These are phyloP conservation scores for Taeniopygia guttata DNA, from an alignment of 2,797 vertebrate genomes.

Conservation along the genomic window DNA sequence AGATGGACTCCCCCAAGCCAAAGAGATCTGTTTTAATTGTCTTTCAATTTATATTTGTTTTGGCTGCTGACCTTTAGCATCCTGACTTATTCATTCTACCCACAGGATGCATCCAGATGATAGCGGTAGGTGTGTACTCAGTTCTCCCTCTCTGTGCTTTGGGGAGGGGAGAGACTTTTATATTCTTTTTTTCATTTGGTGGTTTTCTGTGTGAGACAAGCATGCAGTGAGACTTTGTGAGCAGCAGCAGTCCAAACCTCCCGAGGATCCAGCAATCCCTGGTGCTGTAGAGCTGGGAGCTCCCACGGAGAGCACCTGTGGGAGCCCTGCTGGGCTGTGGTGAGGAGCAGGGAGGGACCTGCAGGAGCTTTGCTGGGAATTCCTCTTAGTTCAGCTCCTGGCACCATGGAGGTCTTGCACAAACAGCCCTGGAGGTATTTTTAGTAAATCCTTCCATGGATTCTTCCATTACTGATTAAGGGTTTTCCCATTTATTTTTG, in stretches of 20 bases:
- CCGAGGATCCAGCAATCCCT: neutral
- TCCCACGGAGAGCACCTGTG: neutral
- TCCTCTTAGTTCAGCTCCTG: neutral
- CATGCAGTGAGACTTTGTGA: neutral
- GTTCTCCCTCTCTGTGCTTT: neutral
- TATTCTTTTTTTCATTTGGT: too few relatives aligned
- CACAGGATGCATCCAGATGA: neutral
- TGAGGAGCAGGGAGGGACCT: neutral
- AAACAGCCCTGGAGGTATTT: neutral
- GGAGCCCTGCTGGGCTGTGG: neutral
- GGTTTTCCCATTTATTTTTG: slow-evolving; percentile 20
- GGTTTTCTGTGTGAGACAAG: neutral
- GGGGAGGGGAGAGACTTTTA: neutral
- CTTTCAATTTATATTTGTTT: neutral
- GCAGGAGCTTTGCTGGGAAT: neutral
- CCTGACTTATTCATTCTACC: neutral
- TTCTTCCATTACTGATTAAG: neutral
- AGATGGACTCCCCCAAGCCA: neutral
- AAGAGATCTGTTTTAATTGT: neutral
- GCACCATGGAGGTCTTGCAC: fast-evolving
- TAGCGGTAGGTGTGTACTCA: too few relatives aligned
- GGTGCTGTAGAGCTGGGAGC: neutral
- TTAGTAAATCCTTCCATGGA: neutral
- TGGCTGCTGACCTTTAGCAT: neutral
- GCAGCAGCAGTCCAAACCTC: neutral